phyloP scores from a whole-genome alignment of 1,140 invertebrate genomes.

The Yoshiicerus persimilis region DNA sequence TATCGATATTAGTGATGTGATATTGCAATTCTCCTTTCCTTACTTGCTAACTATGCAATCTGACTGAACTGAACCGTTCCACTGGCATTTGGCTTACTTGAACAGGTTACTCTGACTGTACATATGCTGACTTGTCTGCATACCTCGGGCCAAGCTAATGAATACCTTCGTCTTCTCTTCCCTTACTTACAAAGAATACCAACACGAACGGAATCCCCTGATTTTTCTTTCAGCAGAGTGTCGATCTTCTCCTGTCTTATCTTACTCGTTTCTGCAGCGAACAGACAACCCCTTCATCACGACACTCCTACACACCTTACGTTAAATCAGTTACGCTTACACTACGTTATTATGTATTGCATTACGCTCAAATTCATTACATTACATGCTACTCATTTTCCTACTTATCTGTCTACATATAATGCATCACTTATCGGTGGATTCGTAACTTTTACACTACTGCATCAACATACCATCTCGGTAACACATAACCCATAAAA shows the following conservation, averaged over 20 bases:
- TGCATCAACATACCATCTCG: background rate
- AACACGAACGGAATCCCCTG: background rate
- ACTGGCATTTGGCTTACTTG: background rate
- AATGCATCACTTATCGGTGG: background rate
- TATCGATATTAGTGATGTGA: background rate
- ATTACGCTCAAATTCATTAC: background rate
- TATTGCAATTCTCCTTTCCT: background rate
- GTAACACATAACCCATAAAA: no score
- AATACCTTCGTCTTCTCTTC: background rate
- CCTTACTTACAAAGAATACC: background rate
- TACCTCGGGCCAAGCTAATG: background rate
- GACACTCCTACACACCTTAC: constrained; percentile 7
- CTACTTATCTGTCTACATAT: background rate
- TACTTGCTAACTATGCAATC: background rate
- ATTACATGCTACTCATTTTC: background rate
- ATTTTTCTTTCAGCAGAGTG: constrained; percentile 17
- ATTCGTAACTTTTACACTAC: background rate
- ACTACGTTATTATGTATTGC: background rate
- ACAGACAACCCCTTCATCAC: constrained; percentile 3
- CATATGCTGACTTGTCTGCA: background rate
- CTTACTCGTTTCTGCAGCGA: background rate
- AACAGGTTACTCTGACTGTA: background rate
- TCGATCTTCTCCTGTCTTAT: constrained; percentile 7
- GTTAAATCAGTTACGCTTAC: background rate
- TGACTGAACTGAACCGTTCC: background rate